Percentiles rank a stretch among this genome's conserved stretches.
Conservation (phyloP, 2,113 vertebrate species). For the rat (Rattus norvegicus) region GRCr8 NC_086023.1:101375001-101375500, state of each 20-base stretch:
- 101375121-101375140: not conserved
- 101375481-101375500: not conserved
- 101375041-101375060: not conserved
- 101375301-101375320: not conserved
- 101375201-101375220: not conserved
- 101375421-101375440: not conserved
- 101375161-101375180: not conserved
- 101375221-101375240: not conserved
- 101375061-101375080: not conserved
- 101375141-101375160: not conserved
- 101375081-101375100: not conserved
- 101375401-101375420: not conserved
- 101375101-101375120: no score
- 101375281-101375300: not conserved
- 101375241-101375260: not conserved
- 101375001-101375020: not conserved
- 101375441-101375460: not conserved
- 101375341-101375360: not conserved
- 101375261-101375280: not conserved
- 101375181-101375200: not conserved
- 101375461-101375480: not conserved
- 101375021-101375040: not conserved
- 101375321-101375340: not conserved
- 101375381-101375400: not conserved
- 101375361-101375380: not conserved